A percentile compares a stretch with the other conserved stretches of the same genome.
Evolutionary conservation across 2,888 invertebrate genomes (phyloP).

Genomic region (Ethmia dodecea): DNA sequence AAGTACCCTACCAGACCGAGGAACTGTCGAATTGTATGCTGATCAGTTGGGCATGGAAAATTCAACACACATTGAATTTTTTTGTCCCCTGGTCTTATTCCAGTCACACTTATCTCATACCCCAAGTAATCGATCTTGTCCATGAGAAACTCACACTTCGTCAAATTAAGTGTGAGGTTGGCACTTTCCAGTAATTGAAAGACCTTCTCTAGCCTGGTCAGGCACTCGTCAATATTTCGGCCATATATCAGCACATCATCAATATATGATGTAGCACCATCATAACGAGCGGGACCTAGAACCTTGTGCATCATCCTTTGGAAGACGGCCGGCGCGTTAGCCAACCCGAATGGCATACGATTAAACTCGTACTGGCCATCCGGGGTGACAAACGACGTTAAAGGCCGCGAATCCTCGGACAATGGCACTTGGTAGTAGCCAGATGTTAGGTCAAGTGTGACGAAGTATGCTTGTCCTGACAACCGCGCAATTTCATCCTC

Average conservation of each 20-base stretch:
- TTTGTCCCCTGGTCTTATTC: slow-evolving; percentile 2
- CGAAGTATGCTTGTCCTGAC: too few relatives aligned
- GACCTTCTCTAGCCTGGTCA: not conserved
- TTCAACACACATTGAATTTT: not conserved
- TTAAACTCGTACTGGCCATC: too few relatives aligned
- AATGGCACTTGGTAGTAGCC: too few relatives aligned
- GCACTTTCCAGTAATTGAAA: not conserved
- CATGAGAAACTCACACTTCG: not conserved
- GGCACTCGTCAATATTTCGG: not conserved
- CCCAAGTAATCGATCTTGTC: slow-evolving; percentile 1
- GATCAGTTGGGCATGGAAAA: not conserved
- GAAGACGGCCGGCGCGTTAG: too few relatives aligned
- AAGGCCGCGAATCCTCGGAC: too few relatives aligned
- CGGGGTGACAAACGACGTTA: too few relatives aligned
- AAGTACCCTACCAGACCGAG: too few relatives aligned
- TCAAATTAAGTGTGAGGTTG: slow-evolving; percentile 1
- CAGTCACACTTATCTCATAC: not conserved
- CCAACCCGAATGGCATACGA: too few relatives aligned
- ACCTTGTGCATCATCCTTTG: too few relatives aligned
- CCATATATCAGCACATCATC: slow-evolving; percentile 3
- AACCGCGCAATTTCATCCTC: too few relatives aligned
- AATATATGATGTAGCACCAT: not conserved
- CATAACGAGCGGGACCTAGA: not conserved
- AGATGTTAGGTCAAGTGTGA: too few relatives aligned
- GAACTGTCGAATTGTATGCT: not conserved